phyloP scores from a whole-genome alignment of 2,113 vertebrate genomes.

The Shinisaurus crocodilurus region DNA sequence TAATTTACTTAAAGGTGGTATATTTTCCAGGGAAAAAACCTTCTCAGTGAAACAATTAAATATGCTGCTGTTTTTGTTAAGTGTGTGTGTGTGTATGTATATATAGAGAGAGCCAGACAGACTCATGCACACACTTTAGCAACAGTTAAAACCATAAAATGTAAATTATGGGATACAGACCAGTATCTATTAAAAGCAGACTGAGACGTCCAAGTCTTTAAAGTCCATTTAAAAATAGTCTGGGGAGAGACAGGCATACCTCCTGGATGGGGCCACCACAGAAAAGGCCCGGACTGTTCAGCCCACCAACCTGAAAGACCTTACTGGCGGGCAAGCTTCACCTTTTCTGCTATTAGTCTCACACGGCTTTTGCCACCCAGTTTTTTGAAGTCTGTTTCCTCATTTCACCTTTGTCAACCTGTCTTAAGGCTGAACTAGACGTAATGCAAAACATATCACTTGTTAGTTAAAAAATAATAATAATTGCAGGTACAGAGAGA shows the following conservation, averaged over 20 bases:
- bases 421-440: background rate
- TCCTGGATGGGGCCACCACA: background rate
- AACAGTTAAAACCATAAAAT: background rate
- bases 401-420: background rate
- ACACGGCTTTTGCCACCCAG: background rate
- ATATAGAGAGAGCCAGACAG: background rate
- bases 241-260: too few species aligned
- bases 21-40: too few species aligned
- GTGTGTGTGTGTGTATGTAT: too few species aligned
- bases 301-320: too few species aligned
- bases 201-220: too few species aligned
- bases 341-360: background rate
- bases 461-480: background rate
- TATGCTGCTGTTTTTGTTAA: too few species aligned
- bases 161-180: background rate
- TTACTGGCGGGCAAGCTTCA: background rate
- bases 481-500: background rate
- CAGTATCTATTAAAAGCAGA: too few species aligned
- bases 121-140: background rate
- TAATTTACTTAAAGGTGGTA: too few species aligned
- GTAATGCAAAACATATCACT: background rate
- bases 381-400: background rate
- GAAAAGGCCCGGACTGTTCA: too few species aligned
- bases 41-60: too few species aligned
- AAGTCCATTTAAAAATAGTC: too few species aligned